A percentile compares a stretch with the other conserved stretches of the same genome.
Evolutionary conservation across 2,888 invertebrate genomes (phyloP).

Genomic region (Pachymerium ferrugineum): DNA sequence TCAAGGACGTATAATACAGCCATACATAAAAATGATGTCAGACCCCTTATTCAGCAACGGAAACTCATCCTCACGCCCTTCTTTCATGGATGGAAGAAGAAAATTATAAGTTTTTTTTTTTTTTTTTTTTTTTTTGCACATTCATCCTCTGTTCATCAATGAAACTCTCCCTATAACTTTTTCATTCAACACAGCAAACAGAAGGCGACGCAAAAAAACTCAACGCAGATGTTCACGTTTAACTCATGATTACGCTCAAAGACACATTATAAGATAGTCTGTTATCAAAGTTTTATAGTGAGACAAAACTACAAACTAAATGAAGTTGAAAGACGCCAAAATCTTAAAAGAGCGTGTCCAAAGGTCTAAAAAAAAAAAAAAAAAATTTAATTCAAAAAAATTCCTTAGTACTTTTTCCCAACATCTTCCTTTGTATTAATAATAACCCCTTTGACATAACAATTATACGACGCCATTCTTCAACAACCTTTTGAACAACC

Average conservation of each 20-base stretch:
- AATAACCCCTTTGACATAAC: neutral
- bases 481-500: neutral
- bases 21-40: neutral
- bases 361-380: no score
- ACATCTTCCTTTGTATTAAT: neutral
- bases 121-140: no score
- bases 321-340: no score
- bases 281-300: no score
- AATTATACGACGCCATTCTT: neutral
- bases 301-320: no score
- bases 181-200: neutral
- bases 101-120: slow-evolving; percentile 23
- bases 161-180: neutral
- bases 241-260: no score
- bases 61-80: slow-evolving; percentile 13
- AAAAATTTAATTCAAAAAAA: no score
- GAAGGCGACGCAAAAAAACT: neutral
- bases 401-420: no score
- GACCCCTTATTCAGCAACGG: neutral
- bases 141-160: slow-evolving; percentile 17
- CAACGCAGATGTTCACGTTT: neutral
- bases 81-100: slow-evolving; percentile 12
- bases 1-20: neutral
- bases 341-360: no score
- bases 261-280: no score